Evolutionary conservation across 92 coral and sea anemone genomes (phyloP).

Genomic region (Siderastrea radians): DNA sequence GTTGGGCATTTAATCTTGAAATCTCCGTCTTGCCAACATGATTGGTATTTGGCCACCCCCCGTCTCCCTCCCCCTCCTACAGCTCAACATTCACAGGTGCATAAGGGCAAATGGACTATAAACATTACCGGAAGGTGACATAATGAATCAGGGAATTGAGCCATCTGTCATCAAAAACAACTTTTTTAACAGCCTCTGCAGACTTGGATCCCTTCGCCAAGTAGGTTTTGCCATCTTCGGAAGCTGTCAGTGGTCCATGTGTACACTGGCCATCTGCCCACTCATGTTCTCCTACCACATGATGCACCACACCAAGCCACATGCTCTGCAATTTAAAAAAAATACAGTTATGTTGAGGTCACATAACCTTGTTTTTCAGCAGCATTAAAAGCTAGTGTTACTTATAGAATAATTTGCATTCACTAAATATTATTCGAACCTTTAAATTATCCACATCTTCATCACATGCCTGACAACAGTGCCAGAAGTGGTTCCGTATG

Average conservation of each 20-base stretch:
- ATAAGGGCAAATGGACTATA: not conserved
- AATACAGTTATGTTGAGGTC: not conserved
- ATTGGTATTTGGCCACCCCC: slow-evolving; percentile 1
- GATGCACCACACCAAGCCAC: slow-evolving; percentile 74
- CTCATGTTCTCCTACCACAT: slow-evolving; percentile 74
- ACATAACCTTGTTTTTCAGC: not conserved
- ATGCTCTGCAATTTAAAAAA: slow-evolving; percentile 35
- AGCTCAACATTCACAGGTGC: not conserved
- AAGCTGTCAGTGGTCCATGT: slow-evolving; percentile 71
- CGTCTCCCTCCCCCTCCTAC: not conserved
- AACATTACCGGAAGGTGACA: slow-evolving; percentile 65
- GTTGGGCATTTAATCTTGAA: not conserved
- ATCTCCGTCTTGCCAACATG: not conserved
- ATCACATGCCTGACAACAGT: slow-evolving; percentile 52
- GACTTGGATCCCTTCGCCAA: slow-evolving; percentile 59
- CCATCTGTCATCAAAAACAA: slow-evolving; percentile 67
- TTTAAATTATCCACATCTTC: slow-evolving; percentile 56
- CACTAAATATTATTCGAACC: slow-evolving; percentile 15
- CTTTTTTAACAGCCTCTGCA: slow-evolving; percentile 62
- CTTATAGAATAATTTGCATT: slow-evolving; percentile 8
- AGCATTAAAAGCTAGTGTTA: slow-evolving; percentile 4
- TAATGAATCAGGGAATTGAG: slow-evolving; percentile 51
- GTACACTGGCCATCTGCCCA: slow-evolving; percentile 72
- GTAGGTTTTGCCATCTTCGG: slow-evolving; percentile 42
- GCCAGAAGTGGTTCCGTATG: slow-evolving; percentile 68